Evolutionary conservation across 2,113 vertebrate genomes (phyloP).

Genomic region (Ondatra zibethicus): DNA sequence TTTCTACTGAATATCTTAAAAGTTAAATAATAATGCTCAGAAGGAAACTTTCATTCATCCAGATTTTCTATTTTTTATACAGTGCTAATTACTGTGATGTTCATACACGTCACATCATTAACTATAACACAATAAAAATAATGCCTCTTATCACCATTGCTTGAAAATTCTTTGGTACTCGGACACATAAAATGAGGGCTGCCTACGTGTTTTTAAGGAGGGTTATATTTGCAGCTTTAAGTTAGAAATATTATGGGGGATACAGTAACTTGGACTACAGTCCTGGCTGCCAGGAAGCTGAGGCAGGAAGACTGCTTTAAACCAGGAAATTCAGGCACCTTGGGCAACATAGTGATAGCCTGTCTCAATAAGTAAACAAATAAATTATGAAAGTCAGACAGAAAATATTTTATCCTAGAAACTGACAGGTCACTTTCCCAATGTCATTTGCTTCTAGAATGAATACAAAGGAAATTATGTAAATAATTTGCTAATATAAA

Average conservation of each 20-base stretch:
- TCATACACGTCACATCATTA: not conserved
- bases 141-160: not conserved
- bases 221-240: constrained; percentile 57
- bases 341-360: not conserved
- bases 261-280: accelerated
- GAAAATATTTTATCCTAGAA: constrained; percentile 29
- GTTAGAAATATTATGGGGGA: not conserved
- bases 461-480: constrained; percentile 50
- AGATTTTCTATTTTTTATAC: constrained; percentile 10
- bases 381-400: constrained; percentile 28
- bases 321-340: not conserved
- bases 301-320: not conserved
- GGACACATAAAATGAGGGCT: not conserved
- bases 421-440: constrained; percentile 64
- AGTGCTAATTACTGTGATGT: not conserved
- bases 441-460: constrained; percentile 38
- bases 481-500: constrained; percentile 70
- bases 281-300: not conserved
- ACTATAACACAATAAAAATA: constrained; percentile 44
- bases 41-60: not conserved
- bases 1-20: constrained; percentile 40
- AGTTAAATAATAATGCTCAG: constrained; percentile 47
- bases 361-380: not conserved
- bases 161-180: constrained; percentile 21
- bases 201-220: constrained; percentile 26